Percentiles rank a stretch among this genome's conserved stretches.
phyloP scores from a whole-genome alignment of 2,113 vertebrate genomes.

The Scartelaos histophorus region DNA sequence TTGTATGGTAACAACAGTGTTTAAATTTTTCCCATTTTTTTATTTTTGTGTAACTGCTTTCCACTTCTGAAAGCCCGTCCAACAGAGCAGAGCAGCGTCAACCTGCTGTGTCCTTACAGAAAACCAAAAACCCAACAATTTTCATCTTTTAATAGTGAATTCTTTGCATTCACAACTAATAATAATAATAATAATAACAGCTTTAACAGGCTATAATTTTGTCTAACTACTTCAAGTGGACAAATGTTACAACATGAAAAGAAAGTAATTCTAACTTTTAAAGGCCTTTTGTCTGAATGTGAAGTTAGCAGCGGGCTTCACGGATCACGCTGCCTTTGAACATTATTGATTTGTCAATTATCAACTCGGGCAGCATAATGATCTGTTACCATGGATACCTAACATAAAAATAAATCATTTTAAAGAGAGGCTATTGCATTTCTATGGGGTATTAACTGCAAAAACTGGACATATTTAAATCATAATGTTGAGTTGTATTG shows the following conservation, averaged over 20 bases:
- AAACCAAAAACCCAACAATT: neutral
- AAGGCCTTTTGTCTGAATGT: constrained; percentile 6
- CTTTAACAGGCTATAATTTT: neutral
- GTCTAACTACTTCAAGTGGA: neutral
- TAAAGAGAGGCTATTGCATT: too few species aligned
- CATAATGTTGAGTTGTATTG: too few species aligned
- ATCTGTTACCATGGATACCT: constrained; percentile 22
- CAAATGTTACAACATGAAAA: neutral
- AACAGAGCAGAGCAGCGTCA: too few species aligned
- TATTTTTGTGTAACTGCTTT: neutral
- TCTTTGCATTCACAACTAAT: neutral
- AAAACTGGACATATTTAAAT: too few species aligned
- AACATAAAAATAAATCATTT: neutral
- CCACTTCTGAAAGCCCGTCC: neutral
- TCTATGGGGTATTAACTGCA: too few species aligned
- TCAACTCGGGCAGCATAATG: constrained; percentile 11
- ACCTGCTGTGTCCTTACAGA: too few species aligned
- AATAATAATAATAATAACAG: neutral
- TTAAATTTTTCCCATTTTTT: neutral
- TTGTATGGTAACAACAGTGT: neutral
- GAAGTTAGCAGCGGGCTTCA: neutral
- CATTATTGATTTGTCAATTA: constrained; percentile 34
- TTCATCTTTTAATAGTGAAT: neutral
- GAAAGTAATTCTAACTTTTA: neutral
- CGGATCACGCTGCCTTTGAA: constrained; percentile 17